Conservation (phyloP, 2,797 vertebrate species). For the Anabacerthia variegaticeps region DNA sequence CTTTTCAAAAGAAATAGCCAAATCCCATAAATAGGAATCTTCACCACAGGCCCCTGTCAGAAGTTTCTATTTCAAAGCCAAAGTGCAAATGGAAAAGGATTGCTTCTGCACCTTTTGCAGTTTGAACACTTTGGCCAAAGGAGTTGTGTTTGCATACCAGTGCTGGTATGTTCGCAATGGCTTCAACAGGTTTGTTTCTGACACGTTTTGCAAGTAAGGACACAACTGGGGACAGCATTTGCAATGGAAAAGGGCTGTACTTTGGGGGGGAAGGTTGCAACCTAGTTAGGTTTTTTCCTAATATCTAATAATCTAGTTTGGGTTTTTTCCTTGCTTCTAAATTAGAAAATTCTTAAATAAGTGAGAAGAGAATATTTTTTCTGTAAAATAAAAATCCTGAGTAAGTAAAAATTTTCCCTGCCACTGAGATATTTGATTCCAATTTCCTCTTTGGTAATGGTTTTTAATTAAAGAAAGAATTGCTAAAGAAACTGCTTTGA, state of each 20-base stretch:
- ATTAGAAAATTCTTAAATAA: neutral
- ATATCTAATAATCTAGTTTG: neutral
- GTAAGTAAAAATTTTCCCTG: neutral
- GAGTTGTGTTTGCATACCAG: neutral
- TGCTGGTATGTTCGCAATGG: neutral
- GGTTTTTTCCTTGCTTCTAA: neutral
- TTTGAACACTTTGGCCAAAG: neutral
- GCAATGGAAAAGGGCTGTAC: neutral
- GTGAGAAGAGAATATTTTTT: neutral
- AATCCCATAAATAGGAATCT: neutral
- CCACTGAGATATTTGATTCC: neutral
- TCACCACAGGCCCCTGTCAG: accelerated
- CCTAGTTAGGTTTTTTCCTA: neutral
- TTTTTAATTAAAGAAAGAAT: constrained; percentile 61
- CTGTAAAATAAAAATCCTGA: neutral
- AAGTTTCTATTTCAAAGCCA: neutral
- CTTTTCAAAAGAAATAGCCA: neutral
- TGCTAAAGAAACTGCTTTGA: constrained; percentile 43
- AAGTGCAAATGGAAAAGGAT: neutral
- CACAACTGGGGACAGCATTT: neutral
- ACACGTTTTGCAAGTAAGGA: neutral
- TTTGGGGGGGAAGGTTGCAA: neutral
- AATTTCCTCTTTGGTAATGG: neutral
- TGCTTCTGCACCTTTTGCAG: accelerated
- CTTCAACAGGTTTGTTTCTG: neutral